These are phyloP conservation scores for Hemaris fuciformis DNA, from an alignment of 2,888 invertebrate genomes.

Conservation along the genomic window DNA sequence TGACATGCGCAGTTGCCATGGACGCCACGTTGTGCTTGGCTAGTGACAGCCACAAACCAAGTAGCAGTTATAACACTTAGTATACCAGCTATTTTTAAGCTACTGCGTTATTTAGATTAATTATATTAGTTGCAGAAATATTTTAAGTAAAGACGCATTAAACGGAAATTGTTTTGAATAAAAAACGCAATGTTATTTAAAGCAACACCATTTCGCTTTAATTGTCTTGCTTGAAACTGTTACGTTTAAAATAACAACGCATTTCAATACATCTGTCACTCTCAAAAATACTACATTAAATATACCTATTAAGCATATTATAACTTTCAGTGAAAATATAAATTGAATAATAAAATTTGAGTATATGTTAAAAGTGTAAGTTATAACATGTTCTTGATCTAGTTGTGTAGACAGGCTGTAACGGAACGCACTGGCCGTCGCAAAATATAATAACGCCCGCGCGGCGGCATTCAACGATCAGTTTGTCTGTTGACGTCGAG, in stretches of 20 bases:
- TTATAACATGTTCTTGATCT: slow-evolving; percentile 4
- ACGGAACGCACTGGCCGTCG: slow-evolving; percentile 36
- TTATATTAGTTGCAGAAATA: too few relatives aligned
- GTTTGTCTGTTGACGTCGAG: slow-evolving; percentile 66
- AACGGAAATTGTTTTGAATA: too few relatives aligned
- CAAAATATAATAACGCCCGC: slow-evolving; percentile 59
- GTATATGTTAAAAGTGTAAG: background rate
- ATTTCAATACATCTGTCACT: too few relatives aligned
- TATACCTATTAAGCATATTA: too few relatives aligned
- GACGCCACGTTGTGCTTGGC: slow-evolving; percentile 44
- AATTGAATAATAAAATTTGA: background rate
- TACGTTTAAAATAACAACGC: too few relatives aligned
- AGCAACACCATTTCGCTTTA: too few relatives aligned
- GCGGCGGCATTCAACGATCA: slow-evolving; percentile 59
- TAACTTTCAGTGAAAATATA: background rate
- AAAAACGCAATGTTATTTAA: too few relatives aligned
- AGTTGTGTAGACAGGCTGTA: slow-evolving; percentile 19
- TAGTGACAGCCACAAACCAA: too few relatives aligned
- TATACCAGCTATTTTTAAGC: background rate
- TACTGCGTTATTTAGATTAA: too few relatives aligned
- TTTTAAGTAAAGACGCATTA: too few relatives aligned
- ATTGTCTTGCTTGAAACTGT: too few relatives aligned
- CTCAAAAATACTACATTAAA: too few relatives aligned
- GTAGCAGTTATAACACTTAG: background rate
- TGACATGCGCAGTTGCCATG: slow-evolving; percentile 62